Base-by-base conservation (phyloP, 2,888 invertebrate species). In the Drosophila ochracea region DNA sequence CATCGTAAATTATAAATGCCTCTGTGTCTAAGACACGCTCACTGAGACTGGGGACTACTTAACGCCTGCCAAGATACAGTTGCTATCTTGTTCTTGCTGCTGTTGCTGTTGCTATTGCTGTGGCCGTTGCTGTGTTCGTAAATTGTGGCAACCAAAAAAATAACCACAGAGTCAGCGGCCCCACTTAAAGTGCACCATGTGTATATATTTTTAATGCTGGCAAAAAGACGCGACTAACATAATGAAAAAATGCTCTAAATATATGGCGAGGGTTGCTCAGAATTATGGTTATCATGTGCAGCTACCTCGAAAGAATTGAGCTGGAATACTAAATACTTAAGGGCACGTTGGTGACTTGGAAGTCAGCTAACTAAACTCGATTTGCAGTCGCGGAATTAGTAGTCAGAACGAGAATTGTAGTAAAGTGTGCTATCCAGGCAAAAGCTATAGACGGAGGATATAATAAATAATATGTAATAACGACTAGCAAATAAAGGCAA, bases 1-100 rank as follows among this genome's bases (percentile, higher is more conserved):
- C 84, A 80, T 88, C 88, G 82, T 89, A 89, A 88, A 89, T 87
- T 84, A 87, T 87, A 87, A 87, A 83, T 79, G 83, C 69, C 64
- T 74, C 70, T 72, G 61, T 78, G 63, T 69, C 81, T 70, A 86
- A 71, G 76, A 68, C 78, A 41, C 43, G 41, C 57, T 16, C 13
- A 30, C 73, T 54, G 25, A 53, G 55, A 59, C 66, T 74, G 74
- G 83, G 73, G 81, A 83, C 76, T 81, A 85, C 83, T 86, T 88
- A 86, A 82, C 86, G 82, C 80, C 75, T 69, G 78, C 67, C 66
- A 68, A 62, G 62, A 54, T n/a, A 37, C 76, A 43, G 47, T 70
- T 55, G 68, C 39, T 39, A 28, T 57, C 43, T 57, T 75, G 50
- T n/a, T 61, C 43, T 58, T 65, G 55, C 37, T 63, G 25, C 21